Conservation (phyloP, 1,140 invertebrate species). For the Micrasema minimum region DNA sequence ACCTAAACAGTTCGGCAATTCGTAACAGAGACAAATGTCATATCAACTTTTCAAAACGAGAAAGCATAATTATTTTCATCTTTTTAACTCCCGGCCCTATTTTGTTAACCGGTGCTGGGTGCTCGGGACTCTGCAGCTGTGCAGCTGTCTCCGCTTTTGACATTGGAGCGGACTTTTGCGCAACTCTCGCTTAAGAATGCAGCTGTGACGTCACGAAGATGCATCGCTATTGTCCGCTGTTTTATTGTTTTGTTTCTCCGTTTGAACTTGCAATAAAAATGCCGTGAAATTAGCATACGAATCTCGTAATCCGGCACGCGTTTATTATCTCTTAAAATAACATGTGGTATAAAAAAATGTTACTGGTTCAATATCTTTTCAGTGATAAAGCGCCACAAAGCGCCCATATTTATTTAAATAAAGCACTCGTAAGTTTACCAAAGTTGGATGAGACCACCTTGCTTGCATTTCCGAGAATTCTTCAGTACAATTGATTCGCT, state of each 20-base stretch:
- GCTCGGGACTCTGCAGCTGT: neutral
- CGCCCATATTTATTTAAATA: too few relatives aligned
- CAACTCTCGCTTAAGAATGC: neutral
- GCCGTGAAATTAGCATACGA: neutral
- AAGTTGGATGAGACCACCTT: too few relatives aligned
- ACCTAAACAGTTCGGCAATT: neutral
- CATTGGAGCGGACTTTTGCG: conserved; percentile 19
- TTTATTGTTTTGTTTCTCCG: conserved; percentile 2
- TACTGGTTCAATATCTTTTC: too few relatives aligned
- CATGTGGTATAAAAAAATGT: too few relatives aligned
- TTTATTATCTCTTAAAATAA: too few relatives aligned
- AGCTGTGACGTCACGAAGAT: conserved; percentile 23
- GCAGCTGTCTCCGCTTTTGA: neutral
- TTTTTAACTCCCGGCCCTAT: conserved; percentile 9
- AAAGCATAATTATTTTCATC: neutral
- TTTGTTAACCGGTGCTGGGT: neutral
- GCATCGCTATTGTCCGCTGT: conserved; percentile 9
- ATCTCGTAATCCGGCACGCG: too few relatives aligned
- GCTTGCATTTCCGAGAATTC: too few relatives aligned
- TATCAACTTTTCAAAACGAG: neutral
- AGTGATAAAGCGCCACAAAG: too few relatives aligned
- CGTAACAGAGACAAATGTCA: neutral
- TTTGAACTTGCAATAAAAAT: conserved; percentile 18
- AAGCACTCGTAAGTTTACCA: too few relatives aligned
- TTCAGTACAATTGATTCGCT: too few relatives aligned